Evolutionary conservation across 2,888 invertebrate species (phyloP), one percentile per base, ranked within the genome.

Genomic region (Eristalinus aeneus): DNA sequence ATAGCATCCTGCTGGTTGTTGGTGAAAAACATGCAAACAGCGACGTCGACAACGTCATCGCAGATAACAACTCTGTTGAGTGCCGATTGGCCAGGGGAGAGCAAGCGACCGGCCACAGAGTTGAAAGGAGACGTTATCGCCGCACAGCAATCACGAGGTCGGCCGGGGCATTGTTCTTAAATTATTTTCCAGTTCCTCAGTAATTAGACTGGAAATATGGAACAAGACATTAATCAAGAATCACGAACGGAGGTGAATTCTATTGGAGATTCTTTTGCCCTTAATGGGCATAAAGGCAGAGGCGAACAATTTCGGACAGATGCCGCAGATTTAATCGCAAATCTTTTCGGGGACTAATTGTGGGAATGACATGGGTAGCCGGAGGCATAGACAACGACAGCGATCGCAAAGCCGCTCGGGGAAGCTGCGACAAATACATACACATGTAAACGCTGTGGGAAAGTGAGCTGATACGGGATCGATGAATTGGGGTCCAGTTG

Each of bases 131-230:
- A 81, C 73, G 78, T 78, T 86, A 86, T 86, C 86, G 77, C 60
- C 69, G 56, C 63, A 72, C 64, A 65, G 72, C 86, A 74, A 86
- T 86, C 86, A 81, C 63, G 61, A 46, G 46, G 46, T 46, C 76
- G 80, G 85, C 64, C 61, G 39, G 58, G 81, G 69, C 83, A 87
- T 82, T 87, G 82, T 82, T 87, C 75, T 79, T 67, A 79, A 87
- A 87, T 87, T 79, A 82, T 82, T 87, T 83, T 87, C 75, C 71
- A 63, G 46, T 46, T 16, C 16, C 75, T 31, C 74, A 86, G 87
- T 87, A 87, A 87, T 87, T 87, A 87, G 82, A 87, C 82, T 79
- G 87, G 78, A 87, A 87, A 87, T 87, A 78, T 87, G 68, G 87
- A 82, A 83, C 87, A 87, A 87, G 87, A 86, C 86, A 86, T 86